Conservation (phyloP, 2,113 vertebrate species). For the Elaphurus davidianus region DNA sequence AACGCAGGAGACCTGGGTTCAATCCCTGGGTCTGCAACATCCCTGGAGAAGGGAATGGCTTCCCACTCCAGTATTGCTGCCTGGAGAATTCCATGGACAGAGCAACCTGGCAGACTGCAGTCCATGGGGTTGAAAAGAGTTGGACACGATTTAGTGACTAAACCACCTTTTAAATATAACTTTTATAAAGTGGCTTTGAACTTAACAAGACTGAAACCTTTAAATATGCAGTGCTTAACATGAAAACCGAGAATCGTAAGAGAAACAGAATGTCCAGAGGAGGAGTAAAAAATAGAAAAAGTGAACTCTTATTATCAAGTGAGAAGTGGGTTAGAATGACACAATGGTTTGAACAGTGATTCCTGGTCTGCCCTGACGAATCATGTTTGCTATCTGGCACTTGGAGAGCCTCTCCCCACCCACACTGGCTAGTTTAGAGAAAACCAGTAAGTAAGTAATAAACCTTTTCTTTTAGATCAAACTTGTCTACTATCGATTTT, state of each 20-base stretch:
- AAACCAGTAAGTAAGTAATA: background rate
- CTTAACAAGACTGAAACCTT: background rate
- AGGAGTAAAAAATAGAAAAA: background rate
- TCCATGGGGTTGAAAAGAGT: background rate
- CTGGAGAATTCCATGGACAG: background rate
- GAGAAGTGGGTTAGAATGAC: background rate
- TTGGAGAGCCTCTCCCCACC: background rate
- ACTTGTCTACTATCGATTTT: background rate
- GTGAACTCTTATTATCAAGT: background rate
- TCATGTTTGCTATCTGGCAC: background rate
- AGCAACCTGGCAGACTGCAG: background rate
- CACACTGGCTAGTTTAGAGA: background rate
- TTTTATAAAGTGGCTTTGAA: constrained; percentile 41
- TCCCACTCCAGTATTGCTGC: background rate
- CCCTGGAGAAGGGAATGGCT: background rate
- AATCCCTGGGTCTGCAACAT: background rate
- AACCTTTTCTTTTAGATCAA: background rate
- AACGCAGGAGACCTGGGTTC: background rate
- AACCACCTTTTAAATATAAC: background rate
- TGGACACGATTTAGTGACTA: background rate
- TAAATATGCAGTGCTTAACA: background rate
- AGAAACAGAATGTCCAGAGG: background rate
- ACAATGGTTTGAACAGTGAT: background rate
- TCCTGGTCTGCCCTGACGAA: background rate
- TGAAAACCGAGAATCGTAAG: background rate